Percentiles rank a stretch among this genome's conserved stretches.
These are phyloP conservation scores for Ascidia mentula DNA, from an alignment of 23 tunicate species.

Conservation along the genomic window DNA sequence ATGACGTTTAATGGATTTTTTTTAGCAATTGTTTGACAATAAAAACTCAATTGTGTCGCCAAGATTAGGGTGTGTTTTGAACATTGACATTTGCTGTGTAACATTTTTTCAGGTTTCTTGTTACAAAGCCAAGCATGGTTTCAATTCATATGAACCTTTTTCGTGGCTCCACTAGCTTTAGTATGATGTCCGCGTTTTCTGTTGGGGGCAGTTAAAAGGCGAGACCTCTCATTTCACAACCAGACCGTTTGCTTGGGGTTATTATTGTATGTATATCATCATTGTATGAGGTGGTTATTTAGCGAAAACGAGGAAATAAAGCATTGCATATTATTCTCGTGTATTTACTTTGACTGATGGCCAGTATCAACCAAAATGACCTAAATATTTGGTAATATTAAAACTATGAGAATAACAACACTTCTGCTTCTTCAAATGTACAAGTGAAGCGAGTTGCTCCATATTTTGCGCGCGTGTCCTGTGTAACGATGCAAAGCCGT, in stretches of 20 bases:
- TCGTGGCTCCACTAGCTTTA: not conserved
- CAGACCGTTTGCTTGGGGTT: not conserved
- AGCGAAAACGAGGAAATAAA: constrained; percentile 1
- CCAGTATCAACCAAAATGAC: too few relatives aligned
- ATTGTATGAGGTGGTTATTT: not conserved
- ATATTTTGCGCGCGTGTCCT: too few relatives aligned
- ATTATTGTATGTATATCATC: not conserved
- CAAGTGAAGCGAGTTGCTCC: too few relatives aligned
- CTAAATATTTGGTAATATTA: too few relatives aligned
- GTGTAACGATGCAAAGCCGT: too few relatives aligned
- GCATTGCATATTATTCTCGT: not conserved
- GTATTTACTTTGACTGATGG: too few relatives aligned
- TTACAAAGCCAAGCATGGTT: not conserved
- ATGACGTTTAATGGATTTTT: not conserved
- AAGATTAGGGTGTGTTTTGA: not conserved
- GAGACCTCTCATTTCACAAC: not conserved
- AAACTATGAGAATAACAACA: too few relatives aligned
- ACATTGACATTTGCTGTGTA: not conserved
- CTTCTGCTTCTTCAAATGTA: too few relatives aligned
- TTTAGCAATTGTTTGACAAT: not conserved
- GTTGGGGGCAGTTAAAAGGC: not conserved
- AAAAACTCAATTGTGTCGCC: not conserved
- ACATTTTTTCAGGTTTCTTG: constrained; percentile 6
- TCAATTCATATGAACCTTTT: not conserved
- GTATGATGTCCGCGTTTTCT: not conserved